Evolutionary conservation across 2,113 vertebrate species (phyloP).

Genomic region (Arizona elegans): DNA sequence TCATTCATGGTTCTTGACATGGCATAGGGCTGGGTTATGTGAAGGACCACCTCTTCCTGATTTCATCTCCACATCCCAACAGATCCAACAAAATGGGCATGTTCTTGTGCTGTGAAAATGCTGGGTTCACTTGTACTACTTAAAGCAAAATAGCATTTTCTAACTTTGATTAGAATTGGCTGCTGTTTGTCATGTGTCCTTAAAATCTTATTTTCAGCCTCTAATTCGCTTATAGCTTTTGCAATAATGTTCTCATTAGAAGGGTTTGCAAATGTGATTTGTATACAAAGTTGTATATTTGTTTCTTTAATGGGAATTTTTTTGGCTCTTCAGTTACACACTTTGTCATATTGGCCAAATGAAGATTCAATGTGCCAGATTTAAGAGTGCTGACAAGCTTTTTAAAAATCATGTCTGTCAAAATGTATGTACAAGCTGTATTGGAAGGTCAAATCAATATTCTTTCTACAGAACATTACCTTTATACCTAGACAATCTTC

Average conservation of each 20-base stretch:
- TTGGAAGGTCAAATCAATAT: not conserved
- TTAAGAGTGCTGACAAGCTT: not conserved
- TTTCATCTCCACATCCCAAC: too few relatives aligned
- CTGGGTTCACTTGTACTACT: not conserved
- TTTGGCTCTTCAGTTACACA: rapidly evolving
- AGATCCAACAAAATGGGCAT: too few relatives aligned
- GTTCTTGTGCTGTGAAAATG: too few relatives aligned
- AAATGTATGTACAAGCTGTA: not conserved
- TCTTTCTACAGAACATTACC: not conserved
- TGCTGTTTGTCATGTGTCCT: not conserved
- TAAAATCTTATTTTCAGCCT: not conserved
- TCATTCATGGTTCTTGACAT: too few relatives aligned
- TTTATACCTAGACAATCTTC: not conserved
- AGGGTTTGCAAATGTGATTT: not conserved
- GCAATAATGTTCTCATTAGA: not conserved
- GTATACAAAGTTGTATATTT: not conserved
- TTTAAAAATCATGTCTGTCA: not conserved
- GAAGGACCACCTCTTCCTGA: too few relatives aligned
- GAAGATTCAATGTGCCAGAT: not conserved
- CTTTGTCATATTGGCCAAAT: not conserved
- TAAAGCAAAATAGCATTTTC: not conserved
- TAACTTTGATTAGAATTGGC: not conserved
- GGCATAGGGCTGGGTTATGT: too few relatives aligned
- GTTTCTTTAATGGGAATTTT: not conserved
- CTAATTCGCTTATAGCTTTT: not conserved